phyloP scores from a whole-genome alignment of 2,113 vertebrate species.

The Dicerorhinus sumatrensis region DNA sequence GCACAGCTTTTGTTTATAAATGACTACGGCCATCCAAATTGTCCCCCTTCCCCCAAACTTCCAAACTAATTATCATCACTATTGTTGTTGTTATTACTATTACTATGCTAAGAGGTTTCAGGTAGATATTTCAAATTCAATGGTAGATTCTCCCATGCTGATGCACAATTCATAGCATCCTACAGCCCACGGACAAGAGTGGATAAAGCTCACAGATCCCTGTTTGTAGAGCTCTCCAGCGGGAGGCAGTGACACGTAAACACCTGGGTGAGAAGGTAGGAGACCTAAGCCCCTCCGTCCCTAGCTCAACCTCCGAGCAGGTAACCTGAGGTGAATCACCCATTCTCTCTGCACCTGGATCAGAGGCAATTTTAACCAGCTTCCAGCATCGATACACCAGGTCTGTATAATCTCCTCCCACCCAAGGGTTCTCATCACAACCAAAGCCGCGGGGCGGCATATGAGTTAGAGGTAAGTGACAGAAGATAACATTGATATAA shows the following conservation, averaged over 20 bases:
- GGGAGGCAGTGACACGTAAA: no score
- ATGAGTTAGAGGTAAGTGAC: not conserved
- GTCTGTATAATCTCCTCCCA: not conserved
- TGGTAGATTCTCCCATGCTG: accelerated
- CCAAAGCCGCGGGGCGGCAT: not conserved
- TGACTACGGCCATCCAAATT: not conserved
- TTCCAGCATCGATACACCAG: not conserved
- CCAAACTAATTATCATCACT: not conserved
- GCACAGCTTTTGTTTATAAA: not conserved
- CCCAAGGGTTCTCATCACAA: not conserved
- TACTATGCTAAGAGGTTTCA: not conserved
- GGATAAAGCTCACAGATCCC: no score
- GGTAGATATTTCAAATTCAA: no score
- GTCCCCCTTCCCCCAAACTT: not conserved
- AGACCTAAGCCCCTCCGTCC: not conserved
- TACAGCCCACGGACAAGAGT: not conserved
- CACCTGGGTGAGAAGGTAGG: no score
- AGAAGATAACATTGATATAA: not conserved
- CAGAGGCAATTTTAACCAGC: not conserved
- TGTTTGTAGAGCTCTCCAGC: accelerated
- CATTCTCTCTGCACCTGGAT: not conserved
- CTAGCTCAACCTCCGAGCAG: not conserved
- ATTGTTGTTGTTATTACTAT: accelerated
- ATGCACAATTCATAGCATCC: not conserved
- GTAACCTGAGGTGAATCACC: not conserved